Conservation (phyloP, 2,888 invertebrate genomes). For the Drosophila niveifrons region DNA sequence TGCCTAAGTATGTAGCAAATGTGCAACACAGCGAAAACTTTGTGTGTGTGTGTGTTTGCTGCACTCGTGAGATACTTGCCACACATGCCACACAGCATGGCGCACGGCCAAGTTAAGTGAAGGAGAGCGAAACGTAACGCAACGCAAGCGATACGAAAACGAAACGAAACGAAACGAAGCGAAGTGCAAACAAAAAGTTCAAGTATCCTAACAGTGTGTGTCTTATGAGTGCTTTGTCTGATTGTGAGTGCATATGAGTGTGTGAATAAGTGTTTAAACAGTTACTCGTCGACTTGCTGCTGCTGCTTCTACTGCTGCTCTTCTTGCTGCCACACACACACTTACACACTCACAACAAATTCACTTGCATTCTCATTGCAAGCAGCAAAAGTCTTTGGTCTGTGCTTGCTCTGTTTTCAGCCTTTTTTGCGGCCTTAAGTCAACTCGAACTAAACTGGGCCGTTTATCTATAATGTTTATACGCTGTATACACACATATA, state of each 20-base stretch:
- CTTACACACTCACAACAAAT: slow-evolving; percentile 8
- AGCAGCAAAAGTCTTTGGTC: neutral
- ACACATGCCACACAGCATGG: slow-evolving; percentile 26
- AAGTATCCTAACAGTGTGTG: slow-evolving; percentile 67
- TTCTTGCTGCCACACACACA: slow-evolving; percentile 17
- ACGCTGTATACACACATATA: neutral
- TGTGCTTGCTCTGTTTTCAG: no score
- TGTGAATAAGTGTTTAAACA: slow-evolving; percentile 63
- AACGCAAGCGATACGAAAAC: slow-evolving; percentile 3
- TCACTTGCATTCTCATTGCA: slow-evolving; percentile 59
- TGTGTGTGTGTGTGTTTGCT: neutral
- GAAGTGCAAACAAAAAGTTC: slow-evolving; percentile 63
- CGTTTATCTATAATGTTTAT: slow-evolving; percentile 58
- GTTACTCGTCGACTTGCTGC: slow-evolving; percentile 43
- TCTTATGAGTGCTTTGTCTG: slow-evolving; percentile 67
- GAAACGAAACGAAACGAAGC: slow-evolving; percentile 22
- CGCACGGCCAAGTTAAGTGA: slow-evolving; percentile 3
- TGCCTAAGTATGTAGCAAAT: slow-evolving; percentile 47
- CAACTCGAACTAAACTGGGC: slow-evolving; percentile 49
- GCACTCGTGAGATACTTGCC: slow-evolving; percentile 41
- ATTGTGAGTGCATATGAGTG: slow-evolving; percentile 51
- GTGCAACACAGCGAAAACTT: neutral
- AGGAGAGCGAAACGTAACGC: neutral
- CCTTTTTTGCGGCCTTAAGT: slow-evolving; percentile 5
- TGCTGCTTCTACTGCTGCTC: slow-evolving; percentile 11